Base-by-base conservation (phyloP, 2,797 vertebrate genomes). In the Muscicapa striata region DNA sequence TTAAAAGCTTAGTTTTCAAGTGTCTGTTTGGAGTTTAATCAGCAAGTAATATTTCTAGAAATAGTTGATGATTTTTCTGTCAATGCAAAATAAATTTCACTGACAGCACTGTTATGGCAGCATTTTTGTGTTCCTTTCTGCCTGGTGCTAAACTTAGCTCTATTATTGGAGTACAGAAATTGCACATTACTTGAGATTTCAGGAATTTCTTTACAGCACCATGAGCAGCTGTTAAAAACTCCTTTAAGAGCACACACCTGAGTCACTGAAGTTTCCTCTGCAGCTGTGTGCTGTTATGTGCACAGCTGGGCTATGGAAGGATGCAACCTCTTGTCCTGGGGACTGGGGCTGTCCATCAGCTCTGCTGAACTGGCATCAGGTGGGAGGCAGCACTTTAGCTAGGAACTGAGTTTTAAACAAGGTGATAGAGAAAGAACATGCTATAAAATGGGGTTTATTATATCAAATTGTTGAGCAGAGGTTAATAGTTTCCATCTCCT, bases 11-110 rank as follows among this genome's bases (percentile, higher is more conserved):
- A 27, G 16, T 48, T 84, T 74, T 88, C 58, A 87, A 93, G 46
- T 62, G 46, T 85, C 86, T 94, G 15, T 57, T 89, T 87, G 32
- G 43, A 79, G 29, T 87, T 90, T 66, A 93, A 91, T 86, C 76
- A 69, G 34, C 75, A 95, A 90, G 27, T 74, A 84, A 34, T 21
- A 68, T 62, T 85, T 93, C 27, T 22, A 93, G 62, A 19, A 77
- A 73, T 48, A 63, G 49, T 68, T 89, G 45, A 67, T 81, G 61
- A 58, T 54, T 80, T 72, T 80, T 93, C 54, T 77, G 62, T 80
- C 67, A 78, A 69, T 49, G 55, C 20, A 52, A 89, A 91, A 88
- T 68, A 91, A 84, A 90, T 95, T 68, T 82, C 73, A 59, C 52
- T 69, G 41, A 32, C n/a, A n/a, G n/a, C n/a, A n/a, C n/a, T 2